Evolutionary conservation across 1,140 invertebrate genomes (phyloP).

Genomic region (Cephus cinctus): DNA sequence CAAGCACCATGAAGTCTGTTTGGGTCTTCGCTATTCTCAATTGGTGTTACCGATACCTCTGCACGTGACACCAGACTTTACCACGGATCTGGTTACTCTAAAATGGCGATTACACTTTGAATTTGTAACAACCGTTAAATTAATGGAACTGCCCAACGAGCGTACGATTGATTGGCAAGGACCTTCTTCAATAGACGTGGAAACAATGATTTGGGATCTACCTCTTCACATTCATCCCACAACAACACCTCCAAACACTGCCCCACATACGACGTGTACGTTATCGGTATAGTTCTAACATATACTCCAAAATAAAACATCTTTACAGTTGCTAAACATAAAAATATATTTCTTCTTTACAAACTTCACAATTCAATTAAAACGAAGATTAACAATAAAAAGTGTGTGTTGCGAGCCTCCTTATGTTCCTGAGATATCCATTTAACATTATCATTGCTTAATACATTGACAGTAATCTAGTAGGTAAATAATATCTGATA

Average conservation of each 20-base stretch:
- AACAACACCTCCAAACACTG: conserved; percentile 62
- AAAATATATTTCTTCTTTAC: too few species aligned
- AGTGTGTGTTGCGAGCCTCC: too few species aligned
- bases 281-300: too few species aligned
- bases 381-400: too few species aligned
- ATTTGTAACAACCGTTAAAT: conserved; percentile 82
- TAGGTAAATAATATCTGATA: too few species aligned
- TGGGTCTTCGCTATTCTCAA: conserved; percentile 84
- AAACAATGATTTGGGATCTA: conserved; percentile 98
- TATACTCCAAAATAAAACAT: too few species aligned
- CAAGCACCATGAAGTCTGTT: conserved; percentile 89
- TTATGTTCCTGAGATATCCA: too few species aligned
- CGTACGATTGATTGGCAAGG: conserved; percentile 76
- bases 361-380: too few species aligned
- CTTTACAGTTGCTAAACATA: too few species aligned
- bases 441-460: too few species aligned
- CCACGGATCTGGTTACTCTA: conserved; percentile 80
- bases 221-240: conserved; percentile 92
- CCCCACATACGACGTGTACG: conserved; percentile 48
- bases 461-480: too few species aligned
- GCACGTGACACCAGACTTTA: conserved; percentile 91
- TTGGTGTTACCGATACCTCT: conserved; percentile 90
- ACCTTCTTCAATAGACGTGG: conserved; percentile 81
- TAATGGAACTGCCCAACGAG: conserved; percentile 55
- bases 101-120: conserved; percentile 96